Evolutionary conservation across 2,797 vertebrate species (phyloP).

Genomic region (Iguana delicatissima): DNA sequence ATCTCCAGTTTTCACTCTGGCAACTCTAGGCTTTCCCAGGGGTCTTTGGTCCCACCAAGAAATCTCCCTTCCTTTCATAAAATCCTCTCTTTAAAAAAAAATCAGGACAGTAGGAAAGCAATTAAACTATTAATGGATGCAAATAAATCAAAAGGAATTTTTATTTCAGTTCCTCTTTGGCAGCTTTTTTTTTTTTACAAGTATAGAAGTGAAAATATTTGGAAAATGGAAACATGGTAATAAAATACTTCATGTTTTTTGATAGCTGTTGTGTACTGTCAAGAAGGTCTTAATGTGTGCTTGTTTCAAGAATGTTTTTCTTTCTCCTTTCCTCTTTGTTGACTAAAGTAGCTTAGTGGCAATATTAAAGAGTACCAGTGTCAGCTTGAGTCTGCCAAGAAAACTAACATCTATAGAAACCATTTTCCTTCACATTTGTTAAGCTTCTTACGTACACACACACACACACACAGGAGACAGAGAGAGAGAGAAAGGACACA

Average conservation of each 20-base stretch:
- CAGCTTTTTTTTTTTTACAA: slow-evolving; percentile 44
- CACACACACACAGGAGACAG: slow-evolving; percentile 6
- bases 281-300: slow-evolving; percentile 64
- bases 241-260: slow-evolving; percentile 67
- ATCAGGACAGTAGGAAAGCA: slow-evolving; percentile 30
- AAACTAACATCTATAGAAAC: slow-evolving; percentile 82
- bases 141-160: slow-evolving; percentile 51
- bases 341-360: slow-evolving; percentile 79
- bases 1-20: too few species aligned
- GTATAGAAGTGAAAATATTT: slow-evolving; percentile 8
- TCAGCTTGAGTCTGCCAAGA: slow-evolving; percentile 78
- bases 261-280: slow-evolving; percentile 57
- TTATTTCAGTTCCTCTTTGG: slow-evolving; percentile 46
- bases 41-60: background rate
- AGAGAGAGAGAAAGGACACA: slow-evolving; percentile 65
- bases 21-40: background rate
- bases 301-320: slow-evolving; percentile 74
- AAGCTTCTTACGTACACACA: slow-evolving; percentile 77
- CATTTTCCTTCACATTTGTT: slow-evolving; percentile 81
- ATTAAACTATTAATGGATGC: slow-evolving; percentile 21
- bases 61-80: background rate
- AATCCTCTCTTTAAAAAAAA: background rate
- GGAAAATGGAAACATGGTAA: slow-evolving; percentile 56
- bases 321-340: slow-evolving; percentile 73
- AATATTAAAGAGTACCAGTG: slow-evolving; percentile 78